Percentiles rank a stretch among this genome's conserved stretches.
Conservation (phyloP, 2,888 invertebrate genomes). For the Diloba caeruleocephala region DNA sequence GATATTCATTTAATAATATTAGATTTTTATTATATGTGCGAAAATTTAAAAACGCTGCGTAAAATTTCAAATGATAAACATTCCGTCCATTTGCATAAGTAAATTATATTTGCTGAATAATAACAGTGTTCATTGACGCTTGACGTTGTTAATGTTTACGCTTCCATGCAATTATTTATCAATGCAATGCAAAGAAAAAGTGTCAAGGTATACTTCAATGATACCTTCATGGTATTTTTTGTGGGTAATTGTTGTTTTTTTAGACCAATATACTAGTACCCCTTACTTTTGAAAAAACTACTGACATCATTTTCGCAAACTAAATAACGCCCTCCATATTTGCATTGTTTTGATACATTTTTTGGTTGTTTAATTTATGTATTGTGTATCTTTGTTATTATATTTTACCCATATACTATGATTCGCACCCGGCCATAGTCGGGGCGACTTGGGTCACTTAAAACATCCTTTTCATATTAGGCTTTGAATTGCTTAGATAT, state of each 20-base stretch:
- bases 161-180: slow-evolving; percentile 36
- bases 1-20: slow-evolving; percentile 28
- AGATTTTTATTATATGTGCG: slow-evolving; percentile 15
- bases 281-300: too few relatives aligned
- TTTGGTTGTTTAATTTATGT: too few relatives aligned
- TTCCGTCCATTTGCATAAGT: slow-evolving; percentile 27
- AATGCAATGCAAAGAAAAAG: slow-evolving; percentile 28
- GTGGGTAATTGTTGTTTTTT: slow-evolving; percentile 1
- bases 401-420: too few relatives aligned
- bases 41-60: slow-evolving; percentile 3
- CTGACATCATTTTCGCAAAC: too few relatives aligned
- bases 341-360: too few relatives aligned
- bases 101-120: slow-evolving; percentile 38
- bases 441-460: too few relatives aligned
- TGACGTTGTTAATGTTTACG: slow-evolving; percentile 27
- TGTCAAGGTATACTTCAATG: slow-evolving; percentile 47
- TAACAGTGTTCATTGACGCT: slow-evolving; percentile 31
- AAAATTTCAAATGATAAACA: slow-evolving; percentile 28
- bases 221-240: slow-evolving; percentile 6
- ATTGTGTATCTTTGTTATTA: too few relatives aligned
- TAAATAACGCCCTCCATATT: too few relatives aligned
- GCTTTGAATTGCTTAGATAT: too few relatives aligned
- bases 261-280: neutral
- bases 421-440: too few relatives aligned
- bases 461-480: too few relatives aligned